Conservation (phyloP, 2,113 vertebrate genomes). For the Leptosomus discolor region DNA sequence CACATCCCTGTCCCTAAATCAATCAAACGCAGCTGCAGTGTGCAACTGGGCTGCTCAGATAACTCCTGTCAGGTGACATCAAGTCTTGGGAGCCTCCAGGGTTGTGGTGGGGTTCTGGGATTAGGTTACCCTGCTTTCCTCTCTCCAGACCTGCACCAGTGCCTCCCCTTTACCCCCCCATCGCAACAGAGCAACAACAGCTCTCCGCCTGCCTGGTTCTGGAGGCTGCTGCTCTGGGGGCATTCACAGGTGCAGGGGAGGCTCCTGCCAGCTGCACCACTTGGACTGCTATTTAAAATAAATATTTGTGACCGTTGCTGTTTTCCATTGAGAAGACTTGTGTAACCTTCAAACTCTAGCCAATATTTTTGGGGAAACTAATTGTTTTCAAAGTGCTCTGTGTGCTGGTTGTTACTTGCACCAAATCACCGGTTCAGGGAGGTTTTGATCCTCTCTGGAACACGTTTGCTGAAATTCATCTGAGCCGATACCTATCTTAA, state of each 20-base stretch:
- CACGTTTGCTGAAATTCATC: not conserved
- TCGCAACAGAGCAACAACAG: not conserved
- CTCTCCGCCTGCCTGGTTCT: not conserved
- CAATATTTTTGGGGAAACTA: not conserved
- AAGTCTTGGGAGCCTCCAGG: not conserved
- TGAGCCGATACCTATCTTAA: not conserved
- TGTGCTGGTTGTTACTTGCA: not conserved
- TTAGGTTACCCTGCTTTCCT: not conserved
- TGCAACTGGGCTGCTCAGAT: not conserved
- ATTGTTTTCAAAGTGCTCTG: not conserved
- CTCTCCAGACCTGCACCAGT: not conserved
- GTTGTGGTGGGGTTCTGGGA: not conserved
- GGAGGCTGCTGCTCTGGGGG: not conserved
- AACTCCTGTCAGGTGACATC: not conserved
- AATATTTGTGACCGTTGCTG: not conserved
- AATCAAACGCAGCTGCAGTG: no score
- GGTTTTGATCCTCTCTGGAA: not conserved
- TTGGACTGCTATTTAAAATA: not conserved
- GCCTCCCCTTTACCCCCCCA: not conserved
- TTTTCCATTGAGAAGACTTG: not conserved
- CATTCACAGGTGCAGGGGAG: fast-evolving
- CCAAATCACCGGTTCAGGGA: not conserved
- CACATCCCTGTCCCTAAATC: not conserved
- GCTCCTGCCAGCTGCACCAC: not conserved
- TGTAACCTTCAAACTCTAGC: not conserved